A percentile compares a stretch with the other conserved stretches of the same genome.
Conservation (phyloP, 2,797 vertebrate species). For the Intellagama lesueurii region DNA sequence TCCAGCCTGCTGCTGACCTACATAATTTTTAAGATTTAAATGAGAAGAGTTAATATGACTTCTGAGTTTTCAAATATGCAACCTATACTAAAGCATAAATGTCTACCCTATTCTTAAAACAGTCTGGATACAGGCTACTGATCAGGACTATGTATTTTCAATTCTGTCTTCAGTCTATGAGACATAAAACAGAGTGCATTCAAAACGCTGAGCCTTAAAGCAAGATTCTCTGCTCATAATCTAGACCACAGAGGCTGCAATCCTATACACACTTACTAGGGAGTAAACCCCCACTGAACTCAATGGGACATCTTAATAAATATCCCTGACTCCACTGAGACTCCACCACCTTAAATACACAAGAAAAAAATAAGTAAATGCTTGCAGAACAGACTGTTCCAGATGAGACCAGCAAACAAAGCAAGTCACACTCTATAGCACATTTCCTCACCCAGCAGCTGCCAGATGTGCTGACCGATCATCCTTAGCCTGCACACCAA, state of each 20-base stretch:
- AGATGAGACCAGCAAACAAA: not conserved
- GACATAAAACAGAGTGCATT: not conserved
- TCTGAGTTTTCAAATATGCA: not conserved
- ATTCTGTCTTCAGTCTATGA: not conserved
- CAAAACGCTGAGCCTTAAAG: not conserved
- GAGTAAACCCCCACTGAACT: not conserved
- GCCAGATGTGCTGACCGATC: not conserved
- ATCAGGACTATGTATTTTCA: not conserved
- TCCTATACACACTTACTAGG: not conserved
- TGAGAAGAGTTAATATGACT: not conserved
- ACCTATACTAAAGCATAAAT: not conserved
- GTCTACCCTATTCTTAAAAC: not conserved
- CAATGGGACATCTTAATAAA: not conserved
- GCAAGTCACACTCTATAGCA: not conserved
- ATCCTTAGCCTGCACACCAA: not conserved
- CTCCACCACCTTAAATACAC: not conserved
- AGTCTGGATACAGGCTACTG: not conserved
- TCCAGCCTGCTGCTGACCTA: constrained; percentile 87
- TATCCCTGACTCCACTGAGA: not conserved
- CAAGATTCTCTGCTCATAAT: not conserved
- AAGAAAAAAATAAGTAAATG: not conserved
- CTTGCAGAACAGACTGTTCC: not conserved
- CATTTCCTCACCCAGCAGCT: not conserved
- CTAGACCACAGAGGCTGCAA: not conserved
- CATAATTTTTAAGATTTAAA: constrained; percentile 13